A percentile compares a stretch with the other conserved stretches of the same genome.
phyloP scores from a whole-genome alignment of 2,113 vertebrate species.

The Engraulis encrasicolus region DNA sequence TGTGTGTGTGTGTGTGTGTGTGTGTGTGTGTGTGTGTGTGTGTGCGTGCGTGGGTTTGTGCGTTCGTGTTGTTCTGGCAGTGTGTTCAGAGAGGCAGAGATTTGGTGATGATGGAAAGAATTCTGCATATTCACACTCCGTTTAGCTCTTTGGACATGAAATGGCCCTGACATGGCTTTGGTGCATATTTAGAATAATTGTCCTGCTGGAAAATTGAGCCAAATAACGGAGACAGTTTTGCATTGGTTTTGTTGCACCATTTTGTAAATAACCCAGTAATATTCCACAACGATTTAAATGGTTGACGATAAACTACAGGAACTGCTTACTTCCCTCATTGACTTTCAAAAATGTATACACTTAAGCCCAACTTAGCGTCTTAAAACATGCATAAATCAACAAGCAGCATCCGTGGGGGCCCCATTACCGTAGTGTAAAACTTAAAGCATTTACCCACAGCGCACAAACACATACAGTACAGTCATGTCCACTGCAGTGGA shows the following conservation, averaged over 20 bases:
- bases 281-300: slow-evolving; percentile 35
- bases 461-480: not conserved
- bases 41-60: too few species aligned
- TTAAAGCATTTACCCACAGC: not conserved
- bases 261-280: slow-evolving; percentile 23
- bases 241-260: not conserved
- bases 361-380: slow-evolving; percentile 17
- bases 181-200: not conserved
- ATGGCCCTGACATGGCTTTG: not conserved
- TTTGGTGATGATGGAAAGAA: not conserved
- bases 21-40: too few species aligned
- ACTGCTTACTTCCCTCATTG: slow-evolving; percentile 35
- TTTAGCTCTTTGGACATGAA: not conserved
- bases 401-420: not conserved
- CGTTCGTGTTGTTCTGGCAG: too few species aligned
- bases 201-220: not conserved
- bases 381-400: slow-evolving; percentile 8
- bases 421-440: not conserved
- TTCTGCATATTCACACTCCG: not conserved
- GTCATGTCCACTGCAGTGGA: not conserved
- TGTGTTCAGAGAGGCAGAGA: not conserved
- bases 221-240: too few species aligned
- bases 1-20: too few species aligned
- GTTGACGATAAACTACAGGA: slow-evolving; percentile 31
- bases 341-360: slow-evolving; percentile 11